phyloP scores from a whole-genome alignment of 2,888 invertebrate species.

The Macrophya alboannulata region DNA sequence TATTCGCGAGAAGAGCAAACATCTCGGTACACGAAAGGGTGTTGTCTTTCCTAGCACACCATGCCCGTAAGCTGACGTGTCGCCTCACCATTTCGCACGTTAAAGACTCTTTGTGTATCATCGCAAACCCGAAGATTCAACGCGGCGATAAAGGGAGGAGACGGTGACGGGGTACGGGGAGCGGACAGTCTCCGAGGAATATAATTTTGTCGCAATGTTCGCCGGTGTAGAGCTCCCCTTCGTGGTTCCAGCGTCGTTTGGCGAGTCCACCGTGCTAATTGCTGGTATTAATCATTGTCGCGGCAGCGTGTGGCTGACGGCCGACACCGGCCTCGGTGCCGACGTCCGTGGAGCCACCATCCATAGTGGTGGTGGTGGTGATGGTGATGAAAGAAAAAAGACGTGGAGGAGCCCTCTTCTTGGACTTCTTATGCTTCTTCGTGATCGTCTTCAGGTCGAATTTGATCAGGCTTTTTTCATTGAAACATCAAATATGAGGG shows the following conservation, averaged over 20 bases:
- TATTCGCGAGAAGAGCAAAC: not conserved
- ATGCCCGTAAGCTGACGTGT: not conserved
- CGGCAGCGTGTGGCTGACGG: constrained; percentile 54
- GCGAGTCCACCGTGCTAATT: constrained; percentile 55
- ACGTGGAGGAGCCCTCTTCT: constrained; percentile 2
- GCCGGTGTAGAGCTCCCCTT: constrained; percentile 42
- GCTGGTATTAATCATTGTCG: constrained; percentile 56
- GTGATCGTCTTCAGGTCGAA: not conserved
- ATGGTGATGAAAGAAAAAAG: constrained; percentile 8
- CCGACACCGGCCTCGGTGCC: constrained; percentile 49
- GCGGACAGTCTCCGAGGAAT: constrained; percentile 20
- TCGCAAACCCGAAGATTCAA: not conserved
- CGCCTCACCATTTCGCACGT: not conserved
- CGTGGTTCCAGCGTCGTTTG: constrained; percentile 49
- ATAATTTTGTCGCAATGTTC: constrained; percentile 56
- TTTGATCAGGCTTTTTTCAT: not conserved
- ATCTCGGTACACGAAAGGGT: not conserved
- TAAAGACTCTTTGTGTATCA: not conserved
- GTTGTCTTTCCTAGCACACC: not conserved
- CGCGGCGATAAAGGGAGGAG: not conserved
- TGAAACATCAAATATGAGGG: not conserved
- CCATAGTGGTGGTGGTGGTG: not conserved
- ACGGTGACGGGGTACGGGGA: not conserved
- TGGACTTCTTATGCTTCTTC: constrained; percentile 11
- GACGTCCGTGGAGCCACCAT: constrained; percentile 34